Percentiles rank a stretch among this genome's conserved stretches.
Evolutionary conservation across 2,888 invertebrate genomes (phyloP).

Genomic region (Pteria penguin): DNA sequence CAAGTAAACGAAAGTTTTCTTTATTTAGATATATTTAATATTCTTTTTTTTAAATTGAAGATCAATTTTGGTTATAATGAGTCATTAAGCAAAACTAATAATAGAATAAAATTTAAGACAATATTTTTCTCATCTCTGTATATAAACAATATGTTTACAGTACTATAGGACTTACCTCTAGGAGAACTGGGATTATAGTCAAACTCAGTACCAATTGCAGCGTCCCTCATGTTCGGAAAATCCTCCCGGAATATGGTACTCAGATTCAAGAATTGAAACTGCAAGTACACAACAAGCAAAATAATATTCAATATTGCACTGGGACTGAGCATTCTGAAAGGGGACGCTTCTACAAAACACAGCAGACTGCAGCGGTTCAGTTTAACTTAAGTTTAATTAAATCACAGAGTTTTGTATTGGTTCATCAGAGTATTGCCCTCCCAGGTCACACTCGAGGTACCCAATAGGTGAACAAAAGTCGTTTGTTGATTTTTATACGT

Average conservation of each 20-base stretch:
- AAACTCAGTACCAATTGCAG: constrained; percentile 18
- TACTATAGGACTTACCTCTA: constrained; percentile 18
- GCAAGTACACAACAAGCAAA: background rate
- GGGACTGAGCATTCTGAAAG: background rate
- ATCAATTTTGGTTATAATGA: too few relatives aligned
- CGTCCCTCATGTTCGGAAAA: background rate
- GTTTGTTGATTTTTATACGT: too few relatives aligned
- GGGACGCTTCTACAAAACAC: too few relatives aligned
- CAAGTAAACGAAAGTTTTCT: too few relatives aligned
- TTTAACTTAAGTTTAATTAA: too few relatives aligned
- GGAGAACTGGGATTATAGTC: constrained; percentile 24
- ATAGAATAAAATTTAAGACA: too few relatives aligned
- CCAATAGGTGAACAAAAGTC: too few relatives aligned
- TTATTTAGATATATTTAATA: background rate
- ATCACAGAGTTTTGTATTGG: too few relatives aligned
- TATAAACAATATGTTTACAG: background rate
- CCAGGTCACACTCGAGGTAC: too few relatives aligned
- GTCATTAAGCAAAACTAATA: background rate
- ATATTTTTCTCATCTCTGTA: too few relatives aligned
- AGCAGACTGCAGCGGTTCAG: too few relatives aligned
- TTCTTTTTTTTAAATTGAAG: background rate
- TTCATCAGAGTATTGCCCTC: too few relatives aligned
- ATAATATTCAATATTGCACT: background rate
- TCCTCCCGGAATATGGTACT: constrained; percentile 34
- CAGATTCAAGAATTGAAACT: constrained; percentile 13